A percentile compares a stretch with the other conserved stretches of the same genome.
Conservation (phyloP, 2,113 vertebrate species). For the Centropus unirufus region DNA sequence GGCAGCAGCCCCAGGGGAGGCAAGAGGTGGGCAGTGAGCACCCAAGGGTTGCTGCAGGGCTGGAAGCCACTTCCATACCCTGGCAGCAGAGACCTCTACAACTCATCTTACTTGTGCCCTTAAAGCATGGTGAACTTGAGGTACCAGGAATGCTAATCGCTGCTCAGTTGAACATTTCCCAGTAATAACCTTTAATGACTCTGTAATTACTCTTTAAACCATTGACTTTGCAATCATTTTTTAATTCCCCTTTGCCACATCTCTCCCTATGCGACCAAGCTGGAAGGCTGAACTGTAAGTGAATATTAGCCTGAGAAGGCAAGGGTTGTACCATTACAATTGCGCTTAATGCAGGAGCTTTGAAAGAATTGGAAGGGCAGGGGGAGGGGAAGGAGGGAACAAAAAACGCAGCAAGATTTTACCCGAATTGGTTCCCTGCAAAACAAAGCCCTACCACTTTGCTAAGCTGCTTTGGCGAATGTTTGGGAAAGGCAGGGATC, state of each 20-base stretch:
- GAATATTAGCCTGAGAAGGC: neutral
- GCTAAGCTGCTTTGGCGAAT: conserved; percentile 45
- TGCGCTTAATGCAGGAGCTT: neutral
- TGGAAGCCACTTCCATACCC: neutral
- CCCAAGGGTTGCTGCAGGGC: neutral
- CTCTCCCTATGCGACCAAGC: neutral
- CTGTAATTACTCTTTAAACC: conserved; percentile 69
- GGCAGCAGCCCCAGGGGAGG: fast-evolving
- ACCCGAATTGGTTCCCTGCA: conserved; percentile 22
- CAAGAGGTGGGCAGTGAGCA: neutral
- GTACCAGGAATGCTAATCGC: conserved; percentile 52
- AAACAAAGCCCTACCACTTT: conserved; percentile 34
- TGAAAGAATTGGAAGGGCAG: conserved; percentile 19
- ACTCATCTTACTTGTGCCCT: neutral
- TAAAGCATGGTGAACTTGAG: conserved; percentile 21
- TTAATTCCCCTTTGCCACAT: conserved; percentile 34
- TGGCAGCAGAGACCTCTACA: neutral
- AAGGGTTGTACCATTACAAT: conserved; percentile 18
- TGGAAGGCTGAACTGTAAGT: conserved; percentile 6
- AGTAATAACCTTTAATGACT: conserved; percentile 64
- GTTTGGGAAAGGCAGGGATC: conserved; percentile 9
- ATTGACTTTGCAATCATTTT: conserved; percentile 71
- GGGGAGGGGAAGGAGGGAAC: conserved; percentile 44
- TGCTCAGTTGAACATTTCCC: conserved; percentile 53
- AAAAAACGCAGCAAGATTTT: conserved; percentile 55